Percentiles rank a stretch among this genome's conserved stretches.
Conservation (phyloP, 2,888 invertebrate genomes). For the Caenorhabditis sp. region DNA sequence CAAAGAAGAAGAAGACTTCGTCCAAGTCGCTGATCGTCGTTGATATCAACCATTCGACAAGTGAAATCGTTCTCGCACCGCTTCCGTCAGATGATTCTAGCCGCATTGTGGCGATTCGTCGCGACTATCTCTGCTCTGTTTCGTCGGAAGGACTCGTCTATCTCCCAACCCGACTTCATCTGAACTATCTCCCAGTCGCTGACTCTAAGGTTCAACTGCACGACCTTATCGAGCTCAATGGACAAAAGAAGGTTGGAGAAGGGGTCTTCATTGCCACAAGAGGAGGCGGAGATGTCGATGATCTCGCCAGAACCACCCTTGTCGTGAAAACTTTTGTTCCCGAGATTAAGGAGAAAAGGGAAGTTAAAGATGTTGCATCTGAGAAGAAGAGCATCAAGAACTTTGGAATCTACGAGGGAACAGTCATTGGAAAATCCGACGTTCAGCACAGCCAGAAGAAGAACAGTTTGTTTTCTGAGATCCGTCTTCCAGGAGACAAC, state of each 20-base stretch:
- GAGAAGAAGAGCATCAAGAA: slow-evolving; percentile 43
- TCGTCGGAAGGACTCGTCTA: slow-evolving; percentile 48
- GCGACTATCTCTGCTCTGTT: slow-evolving; percentile 55
- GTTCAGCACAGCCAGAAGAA: neutral
- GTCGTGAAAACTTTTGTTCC: slow-evolving; percentile 22
- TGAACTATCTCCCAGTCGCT: slow-evolving; percentile 54
- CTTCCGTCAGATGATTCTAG: slow-evolving; percentile 7
- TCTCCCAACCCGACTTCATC: slow-evolving; percentile 60
- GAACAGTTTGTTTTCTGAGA: slow-evolving; percentile 44
- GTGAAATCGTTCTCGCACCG: slow-evolving; percentile 54
- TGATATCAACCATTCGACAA: slow-evolving; percentile 58
- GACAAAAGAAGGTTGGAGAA: slow-evolving; percentile 19
- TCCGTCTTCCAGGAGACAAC: slow-evolving; percentile 54
- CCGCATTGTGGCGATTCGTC: slow-evolving; percentile 37
- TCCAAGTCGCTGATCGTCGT: slow-evolving; percentile 33
- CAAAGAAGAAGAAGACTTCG: slow-evolving; percentile 31
- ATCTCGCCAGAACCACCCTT: slow-evolving; percentile 39
- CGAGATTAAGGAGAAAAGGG: slow-evolving; percentile 1
- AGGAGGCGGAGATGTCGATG: slow-evolving; percentile 52
- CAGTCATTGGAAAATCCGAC: slow-evolving; percentile 20
- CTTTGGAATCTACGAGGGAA: slow-evolving; percentile 60
- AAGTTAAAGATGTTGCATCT: neutral
- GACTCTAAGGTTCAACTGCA: slow-evolving; percentile 42
- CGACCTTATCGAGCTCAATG: slow-evolving; percentile 20
- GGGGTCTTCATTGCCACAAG: slow-evolving; percentile 45